phyloP scores from a whole-genome alignment of 2,113 vertebrate genomes.

The Lophotis ruficrista region DNA sequence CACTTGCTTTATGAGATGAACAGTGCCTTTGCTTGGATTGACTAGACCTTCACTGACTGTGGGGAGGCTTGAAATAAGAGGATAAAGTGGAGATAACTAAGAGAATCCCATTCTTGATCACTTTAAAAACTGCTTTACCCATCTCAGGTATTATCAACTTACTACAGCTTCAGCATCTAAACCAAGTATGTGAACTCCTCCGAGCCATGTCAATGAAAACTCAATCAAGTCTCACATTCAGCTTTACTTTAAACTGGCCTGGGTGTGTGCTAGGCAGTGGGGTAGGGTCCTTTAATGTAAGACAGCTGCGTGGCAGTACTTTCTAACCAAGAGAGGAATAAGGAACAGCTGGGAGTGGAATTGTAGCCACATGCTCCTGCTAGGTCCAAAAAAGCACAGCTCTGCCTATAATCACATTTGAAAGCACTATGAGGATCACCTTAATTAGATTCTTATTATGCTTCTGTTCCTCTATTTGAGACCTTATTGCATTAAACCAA shows the following conservation, averaged over 20 bases:
- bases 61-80: background rate
- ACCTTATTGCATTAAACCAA: background rate
- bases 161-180: background rate
- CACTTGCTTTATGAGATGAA: background rate
- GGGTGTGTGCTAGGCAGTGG: background rate
- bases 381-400: background rate
- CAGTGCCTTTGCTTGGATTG: background rate
- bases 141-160: background rate
- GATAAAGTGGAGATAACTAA: background rate
- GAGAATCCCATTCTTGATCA: background rate
- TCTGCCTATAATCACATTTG: background rate
- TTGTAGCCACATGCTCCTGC: fast-evolving
- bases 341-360: background rate
- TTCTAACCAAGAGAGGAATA: background rate
- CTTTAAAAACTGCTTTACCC: background rate
- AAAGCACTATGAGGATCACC: background rate
- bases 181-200: background rate
- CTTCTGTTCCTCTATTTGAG: background rate
- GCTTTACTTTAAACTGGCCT: background rate
- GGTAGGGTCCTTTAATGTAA: background rate
- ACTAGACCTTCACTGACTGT: background rate
- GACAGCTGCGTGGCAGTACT: background rate
- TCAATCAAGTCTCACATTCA: background rate
- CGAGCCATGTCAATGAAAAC: background rate
- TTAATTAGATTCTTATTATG: background rate